A percentile compares a stretch with the other conserved stretches of the same genome.
These are phyloP conservation scores for Acestrorhynchus altus DNA, from an alignment of 2,797 vertebrate species.

Conservation along the genomic window DNA sequence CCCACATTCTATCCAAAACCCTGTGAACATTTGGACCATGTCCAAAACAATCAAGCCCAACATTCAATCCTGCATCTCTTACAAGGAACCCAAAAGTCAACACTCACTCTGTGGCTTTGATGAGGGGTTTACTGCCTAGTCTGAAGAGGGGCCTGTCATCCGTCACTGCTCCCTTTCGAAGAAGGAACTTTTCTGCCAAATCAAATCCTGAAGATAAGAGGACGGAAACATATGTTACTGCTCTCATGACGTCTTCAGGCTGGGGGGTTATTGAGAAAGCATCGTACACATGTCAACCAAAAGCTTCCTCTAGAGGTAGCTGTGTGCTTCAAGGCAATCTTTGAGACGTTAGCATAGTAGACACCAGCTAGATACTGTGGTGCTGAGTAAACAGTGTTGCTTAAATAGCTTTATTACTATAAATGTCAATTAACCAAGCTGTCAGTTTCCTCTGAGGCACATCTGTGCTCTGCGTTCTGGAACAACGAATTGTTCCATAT, in stretches of 20 bases:
- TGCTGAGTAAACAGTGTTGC: not conserved
- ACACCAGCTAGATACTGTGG: not conserved
- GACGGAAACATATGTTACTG: conserved; percentile 4
- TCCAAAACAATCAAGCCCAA: not conserved
- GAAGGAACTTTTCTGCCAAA: conserved; percentile 90
- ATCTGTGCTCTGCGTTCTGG: not conserved
- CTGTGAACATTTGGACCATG: not conserved
- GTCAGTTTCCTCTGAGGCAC: not conserved
- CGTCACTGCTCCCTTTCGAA: conserved; percentile 82
- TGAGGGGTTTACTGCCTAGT: conserved; percentile 87
- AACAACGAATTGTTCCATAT: not conserved
- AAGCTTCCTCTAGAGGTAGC: too few relatives aligned
- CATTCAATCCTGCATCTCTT: not conserved
- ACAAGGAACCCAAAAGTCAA: not conserved
- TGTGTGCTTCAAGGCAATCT: not conserved
- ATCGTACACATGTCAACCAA: not conserved
- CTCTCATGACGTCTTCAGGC: not conserved
- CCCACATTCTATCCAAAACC: not conserved
- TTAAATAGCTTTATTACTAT: not conserved
- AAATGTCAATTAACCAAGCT: conserved; percentile 6
- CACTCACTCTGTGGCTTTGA: conserved; percentile 91
- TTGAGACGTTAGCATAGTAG: not conserved
- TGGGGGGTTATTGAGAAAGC: conserved; percentile 13
- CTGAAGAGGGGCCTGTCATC: conserved; percentile 87
- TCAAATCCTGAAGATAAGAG: conserved; percentile 85